phyloP scores from a whole-genome alignment of 2,797 vertebrate species.

The Zalophus californianus region DNA sequence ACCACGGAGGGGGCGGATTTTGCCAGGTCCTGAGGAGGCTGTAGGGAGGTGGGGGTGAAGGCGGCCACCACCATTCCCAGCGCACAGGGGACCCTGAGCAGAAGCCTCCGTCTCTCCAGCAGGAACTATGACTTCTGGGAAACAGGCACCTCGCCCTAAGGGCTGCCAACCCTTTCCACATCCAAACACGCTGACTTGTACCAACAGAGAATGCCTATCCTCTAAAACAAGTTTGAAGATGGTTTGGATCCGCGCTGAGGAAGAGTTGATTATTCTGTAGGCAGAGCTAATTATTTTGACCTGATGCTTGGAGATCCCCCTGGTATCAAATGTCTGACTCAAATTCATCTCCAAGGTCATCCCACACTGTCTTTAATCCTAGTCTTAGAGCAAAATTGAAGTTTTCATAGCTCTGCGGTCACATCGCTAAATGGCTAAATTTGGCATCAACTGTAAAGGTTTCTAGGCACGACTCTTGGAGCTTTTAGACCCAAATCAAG shows the following conservation, averaged over 20 bases:
- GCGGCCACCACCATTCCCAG: rapidly evolving
- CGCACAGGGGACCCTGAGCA: not conserved
- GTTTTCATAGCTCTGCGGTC: no score
- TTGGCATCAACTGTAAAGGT: not conserved
- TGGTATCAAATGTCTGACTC: not conserved
- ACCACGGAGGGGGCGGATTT: not conserved
- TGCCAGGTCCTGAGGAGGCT: not conserved
- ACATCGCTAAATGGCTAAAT: not conserved
- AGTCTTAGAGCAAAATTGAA: not conserved
- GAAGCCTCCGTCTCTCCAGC: not conserved
- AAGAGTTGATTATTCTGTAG: not conserved
- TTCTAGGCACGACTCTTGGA: not conserved
- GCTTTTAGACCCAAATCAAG: not conserved
- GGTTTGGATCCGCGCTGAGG: not conserved
- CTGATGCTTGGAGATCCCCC: not conserved
- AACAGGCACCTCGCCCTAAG: not conserved
- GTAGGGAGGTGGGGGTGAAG: no score
- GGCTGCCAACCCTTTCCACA: not conserved
- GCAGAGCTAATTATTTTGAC: slow-evolving; percentile 17
- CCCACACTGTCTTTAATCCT: not conserved
- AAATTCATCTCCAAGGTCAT: not conserved
- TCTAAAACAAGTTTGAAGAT: not conserved
- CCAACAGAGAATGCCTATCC: not conserved
- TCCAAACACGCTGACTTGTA: not conserved
- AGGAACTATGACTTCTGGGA: not conserved